phyloP scores from a whole-genome alignment of 2,888 invertebrate species.

The Hemaris fuciformis region DNA sequence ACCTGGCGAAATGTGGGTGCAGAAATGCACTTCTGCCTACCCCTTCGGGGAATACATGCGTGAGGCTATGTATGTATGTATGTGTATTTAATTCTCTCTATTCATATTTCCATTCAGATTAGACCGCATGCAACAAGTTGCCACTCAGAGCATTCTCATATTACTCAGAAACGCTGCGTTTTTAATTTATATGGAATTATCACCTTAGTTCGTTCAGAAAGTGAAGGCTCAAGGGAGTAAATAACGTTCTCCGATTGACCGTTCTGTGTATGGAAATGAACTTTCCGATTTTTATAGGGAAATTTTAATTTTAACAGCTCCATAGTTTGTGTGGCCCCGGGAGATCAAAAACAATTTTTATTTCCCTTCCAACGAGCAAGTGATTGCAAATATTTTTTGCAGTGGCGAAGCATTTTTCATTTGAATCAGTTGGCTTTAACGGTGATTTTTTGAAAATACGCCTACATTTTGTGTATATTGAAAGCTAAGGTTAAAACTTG shows the following conservation, averaged over 20 bases:
- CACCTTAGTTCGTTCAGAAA: not conserved
- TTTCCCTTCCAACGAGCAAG: not conserved
- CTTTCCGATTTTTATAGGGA: not conserved
- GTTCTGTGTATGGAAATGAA: not conserved
- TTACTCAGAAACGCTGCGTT: not conserved
- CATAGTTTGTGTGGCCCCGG: not conserved
- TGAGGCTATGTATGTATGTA: too few relatives aligned
- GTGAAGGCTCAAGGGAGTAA: not conserved
- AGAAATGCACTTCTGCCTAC: too few relatives aligned
- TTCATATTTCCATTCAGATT: too few relatives aligned
- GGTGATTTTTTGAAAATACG: too few relatives aligned
- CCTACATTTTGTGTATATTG: too few relatives aligned
- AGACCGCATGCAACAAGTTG: not conserved
- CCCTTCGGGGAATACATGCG: too few relatives aligned
- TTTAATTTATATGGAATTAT: not conserved
- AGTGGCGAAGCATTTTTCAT: not conserved
- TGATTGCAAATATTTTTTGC: not conserved
- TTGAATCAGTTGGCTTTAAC: too few relatives aligned
- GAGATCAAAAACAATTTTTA: not conserved
- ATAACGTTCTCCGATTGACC: not conserved
- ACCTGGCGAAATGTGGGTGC: too few relatives aligned
- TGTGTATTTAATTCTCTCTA: too few relatives aligned
- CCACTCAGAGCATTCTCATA: not conserved
- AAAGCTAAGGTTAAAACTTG: too few relatives aligned
- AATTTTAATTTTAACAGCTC: not conserved